Evolutionary conservation across 2,888 invertebrate species (phyloP), one percentile per base, ranked within the genome.

Genomic region (Cecidostiba fungosa): DNA sequence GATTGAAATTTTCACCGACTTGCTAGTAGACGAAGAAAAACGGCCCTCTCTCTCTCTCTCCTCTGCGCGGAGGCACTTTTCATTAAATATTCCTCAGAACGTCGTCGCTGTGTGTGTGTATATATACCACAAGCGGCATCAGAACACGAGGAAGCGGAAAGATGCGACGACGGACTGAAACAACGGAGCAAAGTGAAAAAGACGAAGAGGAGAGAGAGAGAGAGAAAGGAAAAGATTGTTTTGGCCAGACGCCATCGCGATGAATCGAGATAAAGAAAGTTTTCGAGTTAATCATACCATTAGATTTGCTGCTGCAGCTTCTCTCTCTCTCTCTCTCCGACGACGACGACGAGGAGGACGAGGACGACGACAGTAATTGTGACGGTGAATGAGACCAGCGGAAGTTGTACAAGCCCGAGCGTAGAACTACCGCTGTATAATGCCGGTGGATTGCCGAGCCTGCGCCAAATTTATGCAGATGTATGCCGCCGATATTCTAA

Each of bases 401-500:
- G 88, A 89, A 89, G 89, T 89, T 89, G 90, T 89, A 89, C 89
- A 89, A 88, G 89, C 81, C 43, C 39, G 70, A 73, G 77, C 54
- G 54, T 59, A 59, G 54, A 59, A 59, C 87, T 87, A 89, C 87
- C 88, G 89, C 88, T 87, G 89, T 89, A 91, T 91, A 91, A 91
- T 91, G 89, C 87, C 29, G 36, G 66, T 43, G 90, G 91, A 90
- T 91, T 92, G 89, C 39, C n/a, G 90, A 90, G 90, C 91, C 93
- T 93, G 93, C 88, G 89, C 90, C 89, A 90, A 92, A 93, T 93
- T 92, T 92, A 93, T 93, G 93, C 93, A 93, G 92, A 93, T 93
- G 91, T 91, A 93, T 93, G 93, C 93, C 90, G 88, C 90, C 92
- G 92, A 93, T 93, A 92, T 93, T 93, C 92, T 92, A 93, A 93